Conservation (phyloP, 2,888 invertebrate species). For the Drosophila buzzatii region DNA sequence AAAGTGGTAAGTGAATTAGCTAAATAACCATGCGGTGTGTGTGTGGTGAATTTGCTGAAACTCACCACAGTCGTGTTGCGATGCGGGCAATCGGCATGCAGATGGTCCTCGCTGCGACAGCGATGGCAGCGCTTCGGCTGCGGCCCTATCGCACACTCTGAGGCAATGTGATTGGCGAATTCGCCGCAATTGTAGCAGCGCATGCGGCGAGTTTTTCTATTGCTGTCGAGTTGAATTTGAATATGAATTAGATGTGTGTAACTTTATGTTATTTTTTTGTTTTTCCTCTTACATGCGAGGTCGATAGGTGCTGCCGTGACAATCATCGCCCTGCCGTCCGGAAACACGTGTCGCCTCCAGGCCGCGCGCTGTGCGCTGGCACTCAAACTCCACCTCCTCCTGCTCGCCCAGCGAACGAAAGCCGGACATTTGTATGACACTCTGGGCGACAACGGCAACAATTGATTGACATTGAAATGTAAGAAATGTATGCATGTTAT, state of each 20-base stretch:
- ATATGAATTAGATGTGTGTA: not conserved
- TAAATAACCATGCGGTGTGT: not conserved
- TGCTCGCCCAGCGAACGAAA: constrained; percentile 94
- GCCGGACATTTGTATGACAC: constrained; percentile 95
- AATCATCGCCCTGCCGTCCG: constrained; percentile 91
- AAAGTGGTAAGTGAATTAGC: constrained; percentile 3
- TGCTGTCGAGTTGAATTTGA: constrained; percentile 43
- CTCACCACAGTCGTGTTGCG: constrained; percentile 62
- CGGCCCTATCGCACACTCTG: constrained; percentile 94
- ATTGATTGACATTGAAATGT: constrained; percentile 10
- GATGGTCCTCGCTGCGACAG: constrained; percentile 94
- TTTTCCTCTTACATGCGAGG: constrained; percentile 86
- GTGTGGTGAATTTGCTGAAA: constrained; percentile 7
- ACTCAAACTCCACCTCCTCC: constrained; percentile 95
- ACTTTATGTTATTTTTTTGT: not conserved
- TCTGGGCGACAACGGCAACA: constrained; percentile 86
- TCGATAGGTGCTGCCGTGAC: constrained; percentile 92
- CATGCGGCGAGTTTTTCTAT: constrained; percentile 92
- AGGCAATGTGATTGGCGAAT: constrained; percentile 96
- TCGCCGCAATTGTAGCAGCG: constrained; percentile 97
- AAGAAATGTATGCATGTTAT: not conserved
- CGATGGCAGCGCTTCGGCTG: constrained; percentile 96
- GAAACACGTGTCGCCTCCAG: constrained; percentile 94
- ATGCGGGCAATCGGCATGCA: constrained; percentile 94
- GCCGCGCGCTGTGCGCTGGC: constrained; percentile 93